Conservation (phyloP, 2,888 invertebrate genomes). For the Hirtodrosophila alboralis region DNA sequence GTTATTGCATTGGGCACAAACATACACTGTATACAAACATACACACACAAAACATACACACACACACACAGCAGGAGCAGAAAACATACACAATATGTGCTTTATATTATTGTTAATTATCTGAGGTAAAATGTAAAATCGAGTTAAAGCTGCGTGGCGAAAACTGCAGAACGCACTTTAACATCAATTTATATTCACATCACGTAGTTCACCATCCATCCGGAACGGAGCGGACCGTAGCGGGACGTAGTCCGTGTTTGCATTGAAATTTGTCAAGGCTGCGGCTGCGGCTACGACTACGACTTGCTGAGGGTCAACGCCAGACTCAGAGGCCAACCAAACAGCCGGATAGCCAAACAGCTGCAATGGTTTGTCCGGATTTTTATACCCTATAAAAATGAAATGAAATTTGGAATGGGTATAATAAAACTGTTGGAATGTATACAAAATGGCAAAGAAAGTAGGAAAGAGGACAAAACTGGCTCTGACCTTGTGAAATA, state of each 20-base stretch:
- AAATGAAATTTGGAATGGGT: too few relatives aligned
- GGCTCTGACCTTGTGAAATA: too few relatives aligned
- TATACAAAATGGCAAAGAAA: too few relatives aligned
- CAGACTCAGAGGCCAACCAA: too few relatives aligned
- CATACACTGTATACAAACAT: slow-evolving; percentile 3
- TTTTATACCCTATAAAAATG: background rate
- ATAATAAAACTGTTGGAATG: too few relatives aligned
- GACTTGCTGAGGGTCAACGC: slow-evolving; percentile 8
- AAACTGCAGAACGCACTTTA: slow-evolving; percentile 61
- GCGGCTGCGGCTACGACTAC: slow-evolving; percentile 2
- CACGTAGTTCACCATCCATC: slow-evolving; percentile 6
- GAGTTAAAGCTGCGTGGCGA: slow-evolving; percentile 19
- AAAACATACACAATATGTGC: slow-evolving; percentile 13
- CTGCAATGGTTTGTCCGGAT: slow-evolving; percentile 18
- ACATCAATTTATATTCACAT: slow-evolving; percentile 57
- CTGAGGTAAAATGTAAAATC: slow-evolving; percentile 51
- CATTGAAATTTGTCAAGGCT: slow-evolving; percentile 68
- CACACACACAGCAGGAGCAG: slow-evolving; percentile 6
- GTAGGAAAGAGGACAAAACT: too few relatives aligned
- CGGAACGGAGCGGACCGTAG: too few relatives aligned
- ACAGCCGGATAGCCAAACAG: too few relatives aligned
- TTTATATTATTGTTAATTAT: slow-evolving; percentile 70
- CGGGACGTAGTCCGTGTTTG: slow-evolving; percentile 41
- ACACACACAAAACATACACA: slow-evolving; percentile 13
- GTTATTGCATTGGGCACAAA: slow-evolving; percentile 61